Percentiles rank a stretch among this genome's conserved stretches.
phyloP scores from a whole-genome alignment of 2,888 invertebrate genomes.

The Poecilobothrus nobilitatus region DNA sequence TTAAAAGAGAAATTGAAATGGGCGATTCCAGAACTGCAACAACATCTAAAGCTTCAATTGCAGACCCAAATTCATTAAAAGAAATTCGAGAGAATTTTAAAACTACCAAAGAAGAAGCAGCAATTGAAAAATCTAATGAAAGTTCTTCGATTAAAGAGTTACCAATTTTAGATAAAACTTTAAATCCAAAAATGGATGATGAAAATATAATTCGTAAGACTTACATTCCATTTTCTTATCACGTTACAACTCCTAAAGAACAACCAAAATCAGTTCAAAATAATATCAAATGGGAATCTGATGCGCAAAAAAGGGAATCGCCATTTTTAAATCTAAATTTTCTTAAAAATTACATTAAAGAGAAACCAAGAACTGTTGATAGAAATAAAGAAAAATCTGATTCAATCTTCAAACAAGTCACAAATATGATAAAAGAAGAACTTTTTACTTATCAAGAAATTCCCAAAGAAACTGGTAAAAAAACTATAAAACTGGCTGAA shows the following conservation, averaged over 20 bases:
- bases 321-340: not conserved
- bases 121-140: not conserved
- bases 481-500: not conserved
- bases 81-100: not conserved
- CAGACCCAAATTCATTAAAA: not conserved
- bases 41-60: not conserved
- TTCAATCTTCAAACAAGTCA: constrained; percentile 1
- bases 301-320: not conserved
- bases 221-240: not conserved
- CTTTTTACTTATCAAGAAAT: not conserved
- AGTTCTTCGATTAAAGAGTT: not conserved
- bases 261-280: not conserved
- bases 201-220: not conserved
- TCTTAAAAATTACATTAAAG: not conserved
- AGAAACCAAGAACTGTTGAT: not conserved
- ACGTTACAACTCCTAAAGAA: not conserved
- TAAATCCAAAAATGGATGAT: not conserved
- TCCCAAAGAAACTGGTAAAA: not conserved
- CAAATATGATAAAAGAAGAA: constrained; percentile 9
- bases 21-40: not conserved
- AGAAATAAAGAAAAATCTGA: not conserved
- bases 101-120: too few relatives aligned
- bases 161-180: not conserved
- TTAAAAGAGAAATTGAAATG: not conserved
- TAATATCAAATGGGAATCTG: not conserved